Evolutionary conservation across 2,888 invertebrate species (phyloP).

Genomic region (Heliothis peltigera): DNA sequence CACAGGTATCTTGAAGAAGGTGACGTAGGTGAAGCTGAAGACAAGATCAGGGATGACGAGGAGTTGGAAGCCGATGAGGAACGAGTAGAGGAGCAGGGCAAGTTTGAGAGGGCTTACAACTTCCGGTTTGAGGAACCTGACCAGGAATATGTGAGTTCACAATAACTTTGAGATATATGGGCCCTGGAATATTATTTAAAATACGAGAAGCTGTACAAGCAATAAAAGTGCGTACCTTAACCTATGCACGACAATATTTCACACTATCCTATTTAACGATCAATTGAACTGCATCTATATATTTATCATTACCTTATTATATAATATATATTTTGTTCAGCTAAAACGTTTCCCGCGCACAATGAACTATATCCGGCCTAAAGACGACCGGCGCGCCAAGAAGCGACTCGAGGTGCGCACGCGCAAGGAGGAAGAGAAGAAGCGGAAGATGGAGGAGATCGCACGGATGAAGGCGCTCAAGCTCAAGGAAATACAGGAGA

Average conservation of each 20-base stretch:
- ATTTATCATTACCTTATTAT: too few species aligned
- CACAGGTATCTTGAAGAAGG: slow-evolving; percentile 84
- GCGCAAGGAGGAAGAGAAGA: slow-evolving; percentile 94
- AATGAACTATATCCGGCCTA: slow-evolving; percentile 94
- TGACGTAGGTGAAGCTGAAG: slow-evolving; percentile 88
- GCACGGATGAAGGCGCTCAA: slow-evolving; percentile 96
- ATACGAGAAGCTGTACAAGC: too few species aligned
- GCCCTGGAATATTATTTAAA: too few species aligned
- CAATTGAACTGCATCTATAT: too few species aligned
- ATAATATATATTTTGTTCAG: slow-evolving; percentile 74
- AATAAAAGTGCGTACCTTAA: too few species aligned
- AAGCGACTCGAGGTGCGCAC: slow-evolving; percentile 94
- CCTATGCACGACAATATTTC: too few species aligned
- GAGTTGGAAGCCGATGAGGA: slow-evolving; percentile 93
- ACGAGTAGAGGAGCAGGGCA: slow-evolving; percentile 94
- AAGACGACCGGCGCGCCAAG: slow-evolving; percentile 94
- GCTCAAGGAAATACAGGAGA: slow-evolving; percentile 96
- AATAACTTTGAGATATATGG: too few species aligned
- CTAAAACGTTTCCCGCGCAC: slow-evolving; percentile 97
- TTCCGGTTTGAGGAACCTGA: slow-evolving; percentile 99
- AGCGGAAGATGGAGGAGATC: slow-evolving; percentile 95
- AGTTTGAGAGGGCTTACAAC: slow-evolving; percentile 98
- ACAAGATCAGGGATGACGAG: slow-evolving; percentile 79
- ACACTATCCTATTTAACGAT: too few species aligned
- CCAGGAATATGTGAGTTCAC: slow-evolving; percentile 94